These are phyloP conservation scores for Hylyphantes graminicola DNA, from an alignment of 1,140 invertebrate genomes.

Conservation along the genomic window DNA sequence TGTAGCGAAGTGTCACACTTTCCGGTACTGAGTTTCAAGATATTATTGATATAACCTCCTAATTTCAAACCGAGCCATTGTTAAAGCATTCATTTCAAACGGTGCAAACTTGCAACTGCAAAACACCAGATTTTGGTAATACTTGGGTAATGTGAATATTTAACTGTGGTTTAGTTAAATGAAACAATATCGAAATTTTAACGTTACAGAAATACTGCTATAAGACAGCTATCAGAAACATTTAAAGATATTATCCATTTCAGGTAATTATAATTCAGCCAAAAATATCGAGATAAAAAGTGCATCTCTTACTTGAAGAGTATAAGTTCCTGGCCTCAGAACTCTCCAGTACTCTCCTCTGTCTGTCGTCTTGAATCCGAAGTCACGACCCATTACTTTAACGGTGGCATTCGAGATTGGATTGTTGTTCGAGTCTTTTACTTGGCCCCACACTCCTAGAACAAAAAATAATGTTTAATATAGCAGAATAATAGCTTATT, in stretches of 20 bases:
- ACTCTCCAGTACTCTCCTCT: constrained; percentile 95
- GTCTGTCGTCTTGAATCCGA: constrained; percentile 88
- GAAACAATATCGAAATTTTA: no score
- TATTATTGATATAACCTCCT: no score
- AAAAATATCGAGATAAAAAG: not conserved
- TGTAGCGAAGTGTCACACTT: no score
- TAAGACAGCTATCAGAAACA: not conserved
- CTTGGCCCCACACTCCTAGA: constrained; percentile 81
- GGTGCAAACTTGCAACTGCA: no score
- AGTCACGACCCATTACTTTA: constrained; percentile 85
- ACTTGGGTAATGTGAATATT: no score
- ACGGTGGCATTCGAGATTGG: constrained; percentile 85
- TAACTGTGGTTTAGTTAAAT: no score
- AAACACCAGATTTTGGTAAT: no score
- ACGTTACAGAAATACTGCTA: not conserved
- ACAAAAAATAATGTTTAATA: constrained; percentile 36
- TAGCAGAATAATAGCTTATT: no score
- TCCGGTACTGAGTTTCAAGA: no score
- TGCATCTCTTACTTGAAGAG: constrained; percentile 76
- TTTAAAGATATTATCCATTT: not conserved
- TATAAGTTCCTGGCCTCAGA: constrained; percentile 84
- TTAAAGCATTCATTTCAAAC: no score
- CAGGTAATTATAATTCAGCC: not conserved
- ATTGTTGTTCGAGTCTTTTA: constrained; percentile 83
- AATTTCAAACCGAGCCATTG: no score